phyloP scores from a whole-genome alignment of 2,888 invertebrate genomes.

The Exocentrus adspersus region DNA sequence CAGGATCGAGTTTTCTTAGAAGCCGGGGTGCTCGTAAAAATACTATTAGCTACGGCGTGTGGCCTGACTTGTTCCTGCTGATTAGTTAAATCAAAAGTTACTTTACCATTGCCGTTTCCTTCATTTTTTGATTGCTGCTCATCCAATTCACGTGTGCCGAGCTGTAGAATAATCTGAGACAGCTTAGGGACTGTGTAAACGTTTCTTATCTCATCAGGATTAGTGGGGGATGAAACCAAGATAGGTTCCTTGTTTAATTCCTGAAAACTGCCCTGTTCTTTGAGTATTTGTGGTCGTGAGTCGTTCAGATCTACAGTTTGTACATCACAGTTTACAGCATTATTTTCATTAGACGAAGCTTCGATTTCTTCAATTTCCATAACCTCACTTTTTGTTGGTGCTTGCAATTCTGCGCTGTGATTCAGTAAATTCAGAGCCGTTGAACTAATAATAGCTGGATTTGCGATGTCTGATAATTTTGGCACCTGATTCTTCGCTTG shows the following conservation, averaged over 20 bases:
- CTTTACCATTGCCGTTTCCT: conserved; percentile 2
- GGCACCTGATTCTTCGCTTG: background rate
- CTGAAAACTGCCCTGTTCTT: too few relatives aligned
- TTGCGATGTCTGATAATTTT: background rate
- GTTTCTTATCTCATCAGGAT: too few relatives aligned
- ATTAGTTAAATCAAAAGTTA: conserved; percentile 54
- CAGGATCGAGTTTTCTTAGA: conserved; percentile 39
- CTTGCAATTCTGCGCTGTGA: background rate
- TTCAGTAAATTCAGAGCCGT: too few relatives aligned
- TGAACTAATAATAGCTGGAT: too few relatives aligned
- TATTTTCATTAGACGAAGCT: background rate
- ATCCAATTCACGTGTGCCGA: too few relatives aligned
- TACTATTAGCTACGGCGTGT: conserved; percentile 55
- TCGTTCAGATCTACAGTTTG: too few relatives aligned
- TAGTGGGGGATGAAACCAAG: too few relatives aligned
- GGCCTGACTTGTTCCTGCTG: conserved; percentile 55
- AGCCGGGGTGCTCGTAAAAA: conserved; percentile 53
- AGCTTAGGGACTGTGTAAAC: background rate
- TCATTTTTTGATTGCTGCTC: too few relatives aligned
- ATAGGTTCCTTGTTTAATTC: too few relatives aligned
- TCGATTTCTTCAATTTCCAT: too few relatives aligned
- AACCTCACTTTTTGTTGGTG: too few relatives aligned
- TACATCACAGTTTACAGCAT: background rate
- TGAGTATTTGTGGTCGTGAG: too few relatives aligned
- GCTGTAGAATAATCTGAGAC: background rate